A percentile compares a stretch with the other conserved stretches of the same genome.
Conservation (phyloP, 1,140 invertebrate species). For the Pygmarrhopalites habei region DNA sequence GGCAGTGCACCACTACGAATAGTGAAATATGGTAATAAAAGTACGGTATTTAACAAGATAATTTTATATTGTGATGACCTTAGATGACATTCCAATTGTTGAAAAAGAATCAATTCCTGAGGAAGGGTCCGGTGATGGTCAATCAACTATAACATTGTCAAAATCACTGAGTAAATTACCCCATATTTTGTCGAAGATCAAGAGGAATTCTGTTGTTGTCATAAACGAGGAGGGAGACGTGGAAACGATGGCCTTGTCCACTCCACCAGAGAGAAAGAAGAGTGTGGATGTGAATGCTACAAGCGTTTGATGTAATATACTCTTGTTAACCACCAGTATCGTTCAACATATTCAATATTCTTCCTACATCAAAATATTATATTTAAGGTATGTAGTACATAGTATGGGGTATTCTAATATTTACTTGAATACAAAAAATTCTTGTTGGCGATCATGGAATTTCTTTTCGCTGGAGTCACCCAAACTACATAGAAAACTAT, state of each 20-base stretch:
- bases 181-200: slow-evolving; percentile 35
- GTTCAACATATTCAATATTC: no score
- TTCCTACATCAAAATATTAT: no score
- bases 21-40: no score
- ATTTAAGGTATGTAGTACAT: no score
- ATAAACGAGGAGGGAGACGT: slow-evolving; percentile 39
- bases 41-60: background rate
- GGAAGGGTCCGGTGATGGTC: slow-evolving; percentile 13
- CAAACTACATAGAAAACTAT: no score
- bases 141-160: slow-evolving; percentile 3
- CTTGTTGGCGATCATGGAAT: no score
- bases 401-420: no score
- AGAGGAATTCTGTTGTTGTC: slow-evolving; percentile 38
- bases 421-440: no score
- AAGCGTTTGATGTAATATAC: slow-evolving; percentile 15
- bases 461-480: no score
- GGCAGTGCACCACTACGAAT: no score
- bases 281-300: slow-evolving; percentile 32
- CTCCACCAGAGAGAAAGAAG: slow-evolving; percentile 35
- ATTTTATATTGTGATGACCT: no score
- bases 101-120: slow-evolving; percentile 19
- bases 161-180: slow-evolving; percentile 37
- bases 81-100: slow-evolving; percentile 39
- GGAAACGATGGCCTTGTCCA: slow-evolving; percentile 28
- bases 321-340: background rate